phyloP scores from a whole-genome alignment of 2,797 vertebrate genomes.

The Merluccius polli region DNA sequence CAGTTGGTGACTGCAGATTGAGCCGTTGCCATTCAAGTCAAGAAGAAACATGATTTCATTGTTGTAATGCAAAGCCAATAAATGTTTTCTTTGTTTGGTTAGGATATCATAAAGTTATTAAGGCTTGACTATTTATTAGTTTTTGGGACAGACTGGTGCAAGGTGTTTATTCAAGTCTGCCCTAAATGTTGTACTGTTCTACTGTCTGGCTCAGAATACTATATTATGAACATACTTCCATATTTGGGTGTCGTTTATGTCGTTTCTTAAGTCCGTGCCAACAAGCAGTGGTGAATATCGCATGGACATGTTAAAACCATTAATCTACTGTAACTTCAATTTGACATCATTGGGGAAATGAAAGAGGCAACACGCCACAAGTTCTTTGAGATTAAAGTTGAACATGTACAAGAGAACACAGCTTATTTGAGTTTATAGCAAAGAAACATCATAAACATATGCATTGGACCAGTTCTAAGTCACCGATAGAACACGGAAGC shows the following conservation, averaged over 20 bases:
- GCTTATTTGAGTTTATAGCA: not conserved
- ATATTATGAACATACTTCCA: not conserved
- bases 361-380: not conserved
- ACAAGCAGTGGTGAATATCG: not conserved
- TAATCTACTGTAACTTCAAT: not conserved
- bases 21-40: no score
- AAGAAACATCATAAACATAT: not conserved
- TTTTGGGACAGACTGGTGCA: not conserved
- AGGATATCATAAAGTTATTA: not conserved
- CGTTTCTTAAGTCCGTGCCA: not conserved
- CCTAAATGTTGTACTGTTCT: not conserved
- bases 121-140: not conserved
- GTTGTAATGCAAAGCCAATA: no score
- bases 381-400: not conserved
- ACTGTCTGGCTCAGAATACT: not conserved
- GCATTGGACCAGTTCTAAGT: not conserved
- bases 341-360: not conserved
- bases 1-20: no score
- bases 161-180: not conserved
- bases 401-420: not conserved
- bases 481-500: not conserved
- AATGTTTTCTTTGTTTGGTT: no score
- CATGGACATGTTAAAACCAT: not conserved
- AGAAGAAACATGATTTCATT: no score
- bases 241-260: no score